These are phyloP conservation scores for Otis tarda DNA, from an alignment of 2,113 vertebrate species.

Conservation along the genomic window DNA sequence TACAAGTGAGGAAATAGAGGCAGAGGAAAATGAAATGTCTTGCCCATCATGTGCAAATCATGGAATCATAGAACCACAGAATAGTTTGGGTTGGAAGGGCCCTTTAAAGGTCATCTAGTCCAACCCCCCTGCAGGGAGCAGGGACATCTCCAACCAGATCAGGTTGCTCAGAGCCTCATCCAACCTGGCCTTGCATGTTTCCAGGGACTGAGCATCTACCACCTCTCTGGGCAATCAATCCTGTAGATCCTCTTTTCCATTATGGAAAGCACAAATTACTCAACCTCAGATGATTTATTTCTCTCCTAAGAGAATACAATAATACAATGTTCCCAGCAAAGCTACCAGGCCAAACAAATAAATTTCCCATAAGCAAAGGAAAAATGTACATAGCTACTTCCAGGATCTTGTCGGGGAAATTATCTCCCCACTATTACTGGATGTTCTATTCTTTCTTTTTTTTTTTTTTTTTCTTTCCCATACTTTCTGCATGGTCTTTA, in stretches of 20 bases:
- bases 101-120: no score
- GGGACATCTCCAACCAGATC: no score
- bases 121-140: no score
- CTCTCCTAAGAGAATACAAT: background rate
- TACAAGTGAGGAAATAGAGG: background rate
- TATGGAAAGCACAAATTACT: background rate
- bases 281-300: background rate
- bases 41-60: background rate
- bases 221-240: background rate
- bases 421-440: background rate
- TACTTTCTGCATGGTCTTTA: background rate
- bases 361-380: slow-evolving; percentile 1
- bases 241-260: background rate
- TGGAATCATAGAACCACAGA: no score
- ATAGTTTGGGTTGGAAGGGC: no score
- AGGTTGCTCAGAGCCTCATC: no score
- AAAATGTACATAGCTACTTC: background rate
- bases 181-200: no score
- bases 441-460: background rate
- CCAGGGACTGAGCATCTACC: no score
- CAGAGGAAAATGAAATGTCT: background rate
- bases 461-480: background rate
- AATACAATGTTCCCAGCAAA: background rate
- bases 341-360: background rate
- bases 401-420: background rate